Conservation (phyloP, 2,797 vertebrate species). For the Uromys caudimaculatus region DNA sequence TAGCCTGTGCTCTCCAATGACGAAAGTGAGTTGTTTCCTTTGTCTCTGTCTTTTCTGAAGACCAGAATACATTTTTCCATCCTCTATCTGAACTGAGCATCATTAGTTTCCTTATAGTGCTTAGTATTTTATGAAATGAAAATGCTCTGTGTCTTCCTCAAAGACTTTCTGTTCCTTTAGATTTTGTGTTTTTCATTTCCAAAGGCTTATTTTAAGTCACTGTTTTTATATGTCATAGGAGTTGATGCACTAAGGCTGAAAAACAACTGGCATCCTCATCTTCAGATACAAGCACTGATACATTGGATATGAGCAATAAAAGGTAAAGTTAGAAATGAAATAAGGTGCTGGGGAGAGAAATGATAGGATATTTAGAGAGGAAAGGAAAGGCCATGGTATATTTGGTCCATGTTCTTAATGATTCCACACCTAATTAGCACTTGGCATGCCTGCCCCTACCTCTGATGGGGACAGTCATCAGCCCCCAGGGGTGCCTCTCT, state of each 20-base stretch:
- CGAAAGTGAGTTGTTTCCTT: not conserved
- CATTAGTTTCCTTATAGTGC: conserved; percentile 13
- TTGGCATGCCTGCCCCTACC: not conserved
- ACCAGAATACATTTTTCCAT: not conserved
- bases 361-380: not conserved
- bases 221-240: not conserved
- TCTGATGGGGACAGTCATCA: not conserved
- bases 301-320: not conserved
- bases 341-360: not conserved
- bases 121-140: conserved; percentile 26
- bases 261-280: not conserved
- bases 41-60: not conserved
- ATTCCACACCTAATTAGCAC: not conserved
- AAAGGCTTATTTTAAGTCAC: not conserved
- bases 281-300: not conserved
- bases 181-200: not conserved
- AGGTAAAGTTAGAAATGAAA: conserved; percentile 16
- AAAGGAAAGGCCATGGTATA: not conserved
- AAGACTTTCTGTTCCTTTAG: not conserved
- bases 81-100: not conserved
- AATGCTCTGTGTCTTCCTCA: not conserved
- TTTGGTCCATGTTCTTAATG: not conserved
- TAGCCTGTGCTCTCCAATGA: not conserved
- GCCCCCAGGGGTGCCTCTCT: not conserved
- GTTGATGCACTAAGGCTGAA: not conserved